These are phyloP conservation scores for Trinorchestia longiramus DNA, from an alignment of 1,140 invertebrate species.

Conservation along the genomic window DNA sequence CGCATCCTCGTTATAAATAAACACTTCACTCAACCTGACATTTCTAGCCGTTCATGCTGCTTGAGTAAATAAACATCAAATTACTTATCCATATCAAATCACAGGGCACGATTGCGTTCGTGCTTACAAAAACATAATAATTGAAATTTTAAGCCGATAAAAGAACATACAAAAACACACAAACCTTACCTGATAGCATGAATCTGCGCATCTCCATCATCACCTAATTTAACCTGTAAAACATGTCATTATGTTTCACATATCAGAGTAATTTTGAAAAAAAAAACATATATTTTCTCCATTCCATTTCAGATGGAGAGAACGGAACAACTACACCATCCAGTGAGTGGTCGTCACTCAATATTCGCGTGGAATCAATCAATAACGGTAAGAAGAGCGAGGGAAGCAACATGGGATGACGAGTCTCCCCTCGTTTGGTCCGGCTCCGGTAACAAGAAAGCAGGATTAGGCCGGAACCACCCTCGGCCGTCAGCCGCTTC, in stretches of 20 bases:
- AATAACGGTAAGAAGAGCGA: background rate
- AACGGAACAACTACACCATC: background rate
- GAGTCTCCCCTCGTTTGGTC: constrained; percentile 25
- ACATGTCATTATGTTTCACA: background rate
- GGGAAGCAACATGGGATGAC: background rate
- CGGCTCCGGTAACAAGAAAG: constrained; percentile 45
- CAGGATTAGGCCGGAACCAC: constrained; percentile 44
- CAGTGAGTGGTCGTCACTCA: background rate
- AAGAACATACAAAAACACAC: too few species aligned
- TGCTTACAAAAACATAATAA: too few species aligned
- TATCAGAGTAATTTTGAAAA: background rate
- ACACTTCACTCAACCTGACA: too few species aligned
- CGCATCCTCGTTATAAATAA: too few species aligned
- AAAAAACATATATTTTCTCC: background rate
- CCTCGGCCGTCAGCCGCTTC: constrained; percentile 42
- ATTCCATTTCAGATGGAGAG: background rate
- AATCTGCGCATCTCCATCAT: too few species aligned
- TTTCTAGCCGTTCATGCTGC: too few species aligned
- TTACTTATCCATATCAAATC: too few species aligned
- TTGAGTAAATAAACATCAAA: too few species aligned
- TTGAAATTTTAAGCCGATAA: too few species aligned
- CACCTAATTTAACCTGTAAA: background rate
- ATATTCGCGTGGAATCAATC: background rate
- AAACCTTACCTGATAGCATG: too few species aligned
- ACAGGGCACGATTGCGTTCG: too few species aligned